Evolutionary conservation across 30 jellyfish, hydroid and myxozoan species (phyloP).

Genomic region (Aurelia sp.): DNA sequence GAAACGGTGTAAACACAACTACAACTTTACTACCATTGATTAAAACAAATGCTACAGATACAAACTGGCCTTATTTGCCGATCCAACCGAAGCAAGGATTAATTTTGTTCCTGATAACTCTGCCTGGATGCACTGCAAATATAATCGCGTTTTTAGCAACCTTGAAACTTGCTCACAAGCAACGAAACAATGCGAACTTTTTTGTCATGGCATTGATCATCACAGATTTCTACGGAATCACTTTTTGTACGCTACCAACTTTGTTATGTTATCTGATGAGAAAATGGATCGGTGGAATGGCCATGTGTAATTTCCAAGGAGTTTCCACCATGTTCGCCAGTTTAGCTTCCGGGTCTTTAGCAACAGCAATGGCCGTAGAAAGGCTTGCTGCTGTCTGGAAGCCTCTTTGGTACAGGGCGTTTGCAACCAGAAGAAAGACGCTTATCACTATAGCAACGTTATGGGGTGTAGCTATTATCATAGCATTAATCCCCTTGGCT

Average conservation of each 20-base stretch:
- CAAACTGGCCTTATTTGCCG: slow-evolving; percentile 68
- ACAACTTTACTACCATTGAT: background rate
- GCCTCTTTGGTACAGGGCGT: slow-evolving; percentile 53
- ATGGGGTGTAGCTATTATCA: slow-evolving; percentile 21
- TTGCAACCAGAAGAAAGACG: slow-evolving; percentile 49
- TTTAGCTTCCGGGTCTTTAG: slow-evolving; percentile 71
- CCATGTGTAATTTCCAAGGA: slow-evolving; percentile 79
- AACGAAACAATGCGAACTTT: slow-evolving; percentile 43
- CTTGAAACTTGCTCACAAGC: slow-evolving; percentile 44
- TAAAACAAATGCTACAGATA: background rate
- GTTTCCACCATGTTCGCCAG: slow-evolving; percentile 77
- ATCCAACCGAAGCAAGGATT: slow-evolving; percentile 75
- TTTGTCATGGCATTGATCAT: slow-evolving; percentile 53
- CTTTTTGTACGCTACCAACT: slow-evolving; percentile 67
- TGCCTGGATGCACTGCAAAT: slow-evolving; percentile 60
- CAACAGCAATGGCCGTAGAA: slow-evolving; percentile 76
- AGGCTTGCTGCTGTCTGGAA: slow-evolving; percentile 65
- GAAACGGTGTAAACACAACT: too few relatives aligned
- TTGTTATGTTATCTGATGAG: slow-evolving; percentile 53
- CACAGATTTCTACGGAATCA: slow-evolving; percentile 66
- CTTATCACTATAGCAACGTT: slow-evolving; percentile 3
- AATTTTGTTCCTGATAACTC: slow-evolving; percentile 48
- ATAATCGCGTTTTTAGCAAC: slow-evolving; percentile 65
- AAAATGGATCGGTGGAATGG: slow-evolving; percentile 72
- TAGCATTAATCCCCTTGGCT: slow-evolving; percentile 60